Percentiles rank a stretch among this genome's conserved stretches.
Conservation (phyloP, 2,888 invertebrate species). For the Megamerina dolium region DNA sequence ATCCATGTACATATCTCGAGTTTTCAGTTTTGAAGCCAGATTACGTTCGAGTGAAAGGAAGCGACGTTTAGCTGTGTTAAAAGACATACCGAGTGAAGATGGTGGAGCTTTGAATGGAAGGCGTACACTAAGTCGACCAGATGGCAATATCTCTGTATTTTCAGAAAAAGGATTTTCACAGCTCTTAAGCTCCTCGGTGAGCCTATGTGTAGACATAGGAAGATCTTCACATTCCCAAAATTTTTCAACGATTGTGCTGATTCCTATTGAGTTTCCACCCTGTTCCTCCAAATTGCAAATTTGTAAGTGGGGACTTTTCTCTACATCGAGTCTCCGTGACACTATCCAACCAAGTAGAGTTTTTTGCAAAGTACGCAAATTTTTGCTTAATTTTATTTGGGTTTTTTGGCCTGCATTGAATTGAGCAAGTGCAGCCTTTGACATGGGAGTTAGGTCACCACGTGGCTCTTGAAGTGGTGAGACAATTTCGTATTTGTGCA, state of each 20-base stretch:
- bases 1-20: no score
- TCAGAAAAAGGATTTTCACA: slow-evolving; percentile 10
- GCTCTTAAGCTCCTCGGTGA: slow-evolving; percentile 5
- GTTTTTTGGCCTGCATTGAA: no score
- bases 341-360: slow-evolving; percentile 9
- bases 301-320: no score
- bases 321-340: no score
- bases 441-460: no score
- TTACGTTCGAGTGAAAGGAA: slow-evolving; percentile 7
- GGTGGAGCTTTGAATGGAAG: slow-evolving; percentile 7
- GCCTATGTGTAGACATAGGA: background rate
- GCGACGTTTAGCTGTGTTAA: slow-evolving; percentile 3
- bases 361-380: slow-evolving; percentile 7
- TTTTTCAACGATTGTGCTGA: slow-evolving; percentile 2
- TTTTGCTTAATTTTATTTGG: no score
- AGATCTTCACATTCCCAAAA: slow-evolving; percentile 9
- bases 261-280: no score
- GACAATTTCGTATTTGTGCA: no score
- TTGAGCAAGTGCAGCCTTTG: no score
- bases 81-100: slow-evolving; percentile 6
- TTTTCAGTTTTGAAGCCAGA: background rate
- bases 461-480: no score
- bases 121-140: slow-evolving; percentile 1
- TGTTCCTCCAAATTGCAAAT: no score
- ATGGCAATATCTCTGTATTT: background rate